Evolutionary conservation across 1,140 invertebrate species (phyloP), one percentile per base, ranked within the genome.

Genomic region (Scylla paramamosain): DNA sequence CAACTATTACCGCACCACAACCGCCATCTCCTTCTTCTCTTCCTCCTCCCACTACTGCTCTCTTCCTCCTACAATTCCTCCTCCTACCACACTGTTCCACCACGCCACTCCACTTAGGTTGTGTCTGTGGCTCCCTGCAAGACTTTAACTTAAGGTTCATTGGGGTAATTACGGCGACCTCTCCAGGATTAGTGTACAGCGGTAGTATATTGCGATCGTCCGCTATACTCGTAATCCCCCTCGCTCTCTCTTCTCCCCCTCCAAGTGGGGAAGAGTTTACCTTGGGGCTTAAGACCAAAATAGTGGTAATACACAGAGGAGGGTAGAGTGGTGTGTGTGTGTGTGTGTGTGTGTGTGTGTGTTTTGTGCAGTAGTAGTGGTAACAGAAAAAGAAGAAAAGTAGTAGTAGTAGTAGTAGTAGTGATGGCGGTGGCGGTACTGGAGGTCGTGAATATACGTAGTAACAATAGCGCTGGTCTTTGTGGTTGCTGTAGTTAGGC

Each of bases 21-120:
- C 1, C 88, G 6, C 45, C 45, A 28, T 32, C 88, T 52, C 28
- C 88, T 14, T 16, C 45, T 8, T 20, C 29, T 28, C 20, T 29
- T 28, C 31, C 87, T 29, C 88, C 88, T 25, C 28, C 46, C 20
- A 14, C 32, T 46, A 12, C 86, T 31, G 20, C 20, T 67, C 59
- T 88, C 86, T 28, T 88, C 86, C 86, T 88, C 29, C 86, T 31
- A 25, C 29, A 20, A 0, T 28, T 88, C 86, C 86, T 88, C 86
- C 86, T 88, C 10, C 31, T 88, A 3, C 59, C 59, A 8, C 59
- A 8, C 59, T 67, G 7, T 16, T 67, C 20, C 59, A 10, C 59
- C 59, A 20, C 20, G 7, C 10, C 20, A 67, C 59, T 67, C 20
- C 59, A 67, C 59, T 67, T 67, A 67, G 20, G 59, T 52, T 7